Evolutionary conservation across 2,888 invertebrate species (phyloP).

Genomic region (Trissolcus japonicus): DNA sequence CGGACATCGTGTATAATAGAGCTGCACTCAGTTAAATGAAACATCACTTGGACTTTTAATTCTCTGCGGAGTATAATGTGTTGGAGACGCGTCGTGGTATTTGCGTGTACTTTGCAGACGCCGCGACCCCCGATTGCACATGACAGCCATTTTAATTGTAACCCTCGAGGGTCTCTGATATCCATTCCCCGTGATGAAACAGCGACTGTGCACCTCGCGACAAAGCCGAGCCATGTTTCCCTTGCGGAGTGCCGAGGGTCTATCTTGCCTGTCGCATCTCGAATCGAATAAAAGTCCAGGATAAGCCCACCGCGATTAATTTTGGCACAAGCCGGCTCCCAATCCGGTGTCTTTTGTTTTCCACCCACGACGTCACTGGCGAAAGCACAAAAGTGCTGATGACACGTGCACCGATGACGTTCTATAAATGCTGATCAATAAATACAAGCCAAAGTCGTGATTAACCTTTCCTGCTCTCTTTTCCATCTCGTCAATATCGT

Average conservation of each 20-base stretch:
- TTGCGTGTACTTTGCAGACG: constrained; percentile 44
- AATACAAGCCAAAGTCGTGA: constrained; percentile 32
- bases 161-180: constrained; percentile 67
- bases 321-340: constrained; percentile 64
- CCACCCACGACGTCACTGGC: constrained; percentile 7
- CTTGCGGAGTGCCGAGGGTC: constrained; percentile 46
- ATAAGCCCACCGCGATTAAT: constrained; percentile 68
- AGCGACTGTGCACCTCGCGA: constrained; percentile 11
- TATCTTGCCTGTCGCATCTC: constrained; percentile 71
- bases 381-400: constrained; percentile 31
- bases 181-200: constrained; percentile 64
- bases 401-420: constrained; percentile 8
- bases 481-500: constrained; percentile 10
- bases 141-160: constrained; percentile 73
- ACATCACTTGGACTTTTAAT: constrained; percentile 45
- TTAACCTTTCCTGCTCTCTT: constrained; percentile 22
- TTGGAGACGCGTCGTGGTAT: constrained; percentile 32
- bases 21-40: constrained; percentile 42
- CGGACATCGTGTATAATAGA: constrained; percentile 7
- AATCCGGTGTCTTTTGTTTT: constrained; percentile 53
- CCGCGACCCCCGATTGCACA: constrained; percentile 62
- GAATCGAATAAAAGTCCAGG: constrained; percentile 69
- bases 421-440: constrained; percentile 37
- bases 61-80: constrained; percentile 36
- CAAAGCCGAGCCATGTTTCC: constrained; percentile 42